Percentiles rank a stretch among this genome's conserved stretches.
Conservation (phyloP, 2,797 vertebrate genomes). For the Molossus molossus region DNA sequence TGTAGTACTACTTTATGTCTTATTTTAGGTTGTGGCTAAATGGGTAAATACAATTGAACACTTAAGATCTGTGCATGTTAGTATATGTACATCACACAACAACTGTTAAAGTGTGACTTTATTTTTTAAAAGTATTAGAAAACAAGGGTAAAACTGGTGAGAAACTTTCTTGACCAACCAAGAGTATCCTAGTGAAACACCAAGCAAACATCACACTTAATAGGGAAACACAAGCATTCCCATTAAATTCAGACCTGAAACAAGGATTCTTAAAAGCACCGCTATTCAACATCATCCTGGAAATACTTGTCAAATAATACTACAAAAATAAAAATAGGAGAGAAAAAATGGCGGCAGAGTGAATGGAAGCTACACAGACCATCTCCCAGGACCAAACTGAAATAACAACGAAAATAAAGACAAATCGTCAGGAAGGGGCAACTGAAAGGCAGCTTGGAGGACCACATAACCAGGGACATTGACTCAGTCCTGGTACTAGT, state of each 20-base stretch:
- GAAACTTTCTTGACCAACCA: background rate
- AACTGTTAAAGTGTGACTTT: background rate
- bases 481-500: too few species aligned
- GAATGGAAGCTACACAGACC: too few species aligned
- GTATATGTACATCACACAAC: background rate
- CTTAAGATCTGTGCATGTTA: background rate
- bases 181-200: background rate
- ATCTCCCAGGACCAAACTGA: too few species aligned
- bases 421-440: too few species aligned
- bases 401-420: too few species aligned
- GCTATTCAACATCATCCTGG: background rate
- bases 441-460: too few species aligned
- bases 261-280: background rate
- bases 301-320: constrained; percentile 6
- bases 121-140: background rate
- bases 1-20: background rate
- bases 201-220: background rate
- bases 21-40: background rate
- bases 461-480: too few species aligned
- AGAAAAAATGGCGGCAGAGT: too few species aligned
- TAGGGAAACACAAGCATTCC: background rate
- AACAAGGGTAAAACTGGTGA: background rate
- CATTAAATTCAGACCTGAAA: background rate
- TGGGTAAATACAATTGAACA: background rate
- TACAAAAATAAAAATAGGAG: background rate